phyloP scores from a whole-genome alignment of 2,797 vertebrate species.

The Perdix hodgsoniae region DNA sequence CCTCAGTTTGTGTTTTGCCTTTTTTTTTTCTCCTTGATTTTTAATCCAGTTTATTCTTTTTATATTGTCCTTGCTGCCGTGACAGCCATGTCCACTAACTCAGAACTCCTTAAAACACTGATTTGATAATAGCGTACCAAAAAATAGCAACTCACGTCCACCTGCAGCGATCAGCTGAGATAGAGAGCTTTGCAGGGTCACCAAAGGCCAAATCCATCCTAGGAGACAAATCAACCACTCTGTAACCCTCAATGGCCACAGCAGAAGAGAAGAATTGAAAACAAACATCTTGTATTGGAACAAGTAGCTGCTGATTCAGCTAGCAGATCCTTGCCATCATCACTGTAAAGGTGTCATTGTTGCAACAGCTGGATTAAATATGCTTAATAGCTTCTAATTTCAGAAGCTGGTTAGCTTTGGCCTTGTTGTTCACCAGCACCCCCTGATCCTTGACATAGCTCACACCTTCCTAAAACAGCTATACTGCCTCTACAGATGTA shows the following conservation, averaged over 20 bases:
- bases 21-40: neutral
- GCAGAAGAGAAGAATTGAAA: neutral
- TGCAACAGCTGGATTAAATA: neutral
- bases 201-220: neutral
- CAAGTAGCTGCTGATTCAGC: neutral
- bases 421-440: neutral
- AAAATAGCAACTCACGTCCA: neutral
- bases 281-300: neutral
- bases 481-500: neutral
- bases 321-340: neutral
- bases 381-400: conserved; percentile 21
- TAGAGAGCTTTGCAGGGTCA: neutral
- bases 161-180: neutral
- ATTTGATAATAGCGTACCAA: neutral
- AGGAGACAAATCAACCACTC: neutral
- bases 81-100: neutral
- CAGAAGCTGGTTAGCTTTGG: conserved; percentile 40
- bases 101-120: neutral
- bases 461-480: neutral
- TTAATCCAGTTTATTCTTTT: neutral
- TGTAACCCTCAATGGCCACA: neutral
- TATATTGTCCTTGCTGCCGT: neutral
- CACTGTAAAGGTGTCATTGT: neutral
- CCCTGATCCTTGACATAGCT: neutral
- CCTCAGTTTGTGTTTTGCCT: neutral